Percentiles rank a stretch among this genome's conserved stretches.
These are phyloP conservation scores for Drosophila borborema DNA, from an alignment of 2,888 invertebrate species.

Conservation along the genomic window DNA sequence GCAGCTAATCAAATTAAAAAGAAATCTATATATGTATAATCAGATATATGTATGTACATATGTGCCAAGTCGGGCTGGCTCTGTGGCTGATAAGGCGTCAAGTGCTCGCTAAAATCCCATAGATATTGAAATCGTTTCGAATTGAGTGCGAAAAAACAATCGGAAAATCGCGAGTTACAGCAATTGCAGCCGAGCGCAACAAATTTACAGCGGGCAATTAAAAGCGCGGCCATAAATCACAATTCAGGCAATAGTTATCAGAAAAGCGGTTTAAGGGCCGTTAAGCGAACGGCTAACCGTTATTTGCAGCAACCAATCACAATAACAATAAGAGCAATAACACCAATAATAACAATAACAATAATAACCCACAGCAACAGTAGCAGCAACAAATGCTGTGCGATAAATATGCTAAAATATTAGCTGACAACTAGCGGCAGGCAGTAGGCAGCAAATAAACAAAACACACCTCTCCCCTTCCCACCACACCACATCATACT, in stretches of 20 bases:
- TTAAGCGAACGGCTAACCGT: conserved; percentile 10
- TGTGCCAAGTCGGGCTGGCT: conserved; percentile 4
- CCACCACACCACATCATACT: neutral
- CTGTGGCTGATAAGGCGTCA: conserved; percentile 35
- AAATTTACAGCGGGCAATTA: conserved; percentile 63
- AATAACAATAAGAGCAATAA: conserved; percentile 29
- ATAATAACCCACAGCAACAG: conserved; percentile 5
- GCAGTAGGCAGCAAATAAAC: conserved; percentile 18
- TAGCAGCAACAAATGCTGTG: conserved; percentile 45
- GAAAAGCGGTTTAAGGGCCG: conserved; percentile 34
- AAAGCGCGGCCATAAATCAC: conserved; percentile 59
- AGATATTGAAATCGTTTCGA: conserved; percentile 45
- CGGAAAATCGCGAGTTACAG: conserved; percentile 39
- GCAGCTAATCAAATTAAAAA: conserved; percentile 60
- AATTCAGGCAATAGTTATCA: conserved; percentile 58
- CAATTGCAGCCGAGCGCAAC: conserved; percentile 59
- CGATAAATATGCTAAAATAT: conserved; percentile 66
- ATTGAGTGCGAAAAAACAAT: conserved; percentile 36
- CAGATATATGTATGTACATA: neutral
- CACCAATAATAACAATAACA: conserved; percentile 33
- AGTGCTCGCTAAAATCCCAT: conserved; percentile 22
- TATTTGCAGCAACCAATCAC: conserved; percentile 40
- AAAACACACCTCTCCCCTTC: conserved; percentile 13
- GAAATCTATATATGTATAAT: conserved; percentile 4
- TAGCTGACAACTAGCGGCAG: conserved; percentile 45